Evolutionary conservation across 2,113 vertebrate species (phyloP).

Genomic region (Alligator sinensis): DNA sequence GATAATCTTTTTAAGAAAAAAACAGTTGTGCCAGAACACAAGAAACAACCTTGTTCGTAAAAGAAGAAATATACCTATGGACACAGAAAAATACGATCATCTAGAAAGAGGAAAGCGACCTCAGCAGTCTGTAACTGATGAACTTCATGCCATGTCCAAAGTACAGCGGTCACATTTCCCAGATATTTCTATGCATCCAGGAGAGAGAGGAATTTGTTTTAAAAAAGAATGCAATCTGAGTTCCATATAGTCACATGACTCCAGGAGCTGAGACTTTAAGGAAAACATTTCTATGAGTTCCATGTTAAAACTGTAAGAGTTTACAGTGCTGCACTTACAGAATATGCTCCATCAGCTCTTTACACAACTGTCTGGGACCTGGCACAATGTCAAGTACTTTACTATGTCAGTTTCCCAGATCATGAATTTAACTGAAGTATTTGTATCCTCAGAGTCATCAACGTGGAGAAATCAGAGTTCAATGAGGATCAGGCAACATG

Average conservation of each 20-base stretch:
- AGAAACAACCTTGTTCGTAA: no score
- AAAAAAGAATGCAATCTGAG: not conserved
- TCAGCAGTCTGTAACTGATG: no score
- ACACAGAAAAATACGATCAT: no score
- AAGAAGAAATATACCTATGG: no score
- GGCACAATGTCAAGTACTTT: fast-evolving
- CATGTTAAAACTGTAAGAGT: not conserved
- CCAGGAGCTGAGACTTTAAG: not conserved
- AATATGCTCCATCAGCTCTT: not conserved
- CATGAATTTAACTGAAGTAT: not conserved
- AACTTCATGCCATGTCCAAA: no score
- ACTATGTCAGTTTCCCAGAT: not conserved
- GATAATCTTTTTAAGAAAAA: no score
- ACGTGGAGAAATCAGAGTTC: conserved; percentile 80
- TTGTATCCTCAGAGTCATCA: conserved; percentile 76
- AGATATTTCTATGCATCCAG: not conserved
- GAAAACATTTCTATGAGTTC: not conserved
- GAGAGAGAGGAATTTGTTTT: not conserved
- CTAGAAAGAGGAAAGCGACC: no score
- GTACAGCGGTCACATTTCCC: not conserved
- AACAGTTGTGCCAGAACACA: no score
- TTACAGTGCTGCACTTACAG: not conserved
- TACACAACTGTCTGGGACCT: not conserved
- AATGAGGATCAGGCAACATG: conserved; percentile 84
- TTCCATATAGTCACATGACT: not conserved